phyloP scores from a whole-genome alignment of 2,113 vertebrate genomes.

The Hipposideros armiger region DNA sequence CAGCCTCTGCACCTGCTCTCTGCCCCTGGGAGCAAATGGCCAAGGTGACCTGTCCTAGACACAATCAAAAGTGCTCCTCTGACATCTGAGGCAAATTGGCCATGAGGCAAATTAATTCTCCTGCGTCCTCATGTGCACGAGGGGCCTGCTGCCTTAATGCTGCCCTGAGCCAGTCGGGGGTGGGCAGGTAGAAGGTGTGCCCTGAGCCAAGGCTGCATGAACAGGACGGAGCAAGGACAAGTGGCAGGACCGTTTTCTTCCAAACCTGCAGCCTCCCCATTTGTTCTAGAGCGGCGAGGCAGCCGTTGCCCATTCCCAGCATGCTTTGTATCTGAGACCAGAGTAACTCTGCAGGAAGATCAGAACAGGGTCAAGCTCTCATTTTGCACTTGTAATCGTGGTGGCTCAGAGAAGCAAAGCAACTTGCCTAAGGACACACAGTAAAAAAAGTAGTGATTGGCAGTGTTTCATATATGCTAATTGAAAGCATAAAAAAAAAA shows the following conservation, averaged over 20 bases:
- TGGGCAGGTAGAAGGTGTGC: accelerated
- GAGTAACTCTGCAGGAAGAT: background rate
- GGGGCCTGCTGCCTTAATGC: too few relatives aligned
- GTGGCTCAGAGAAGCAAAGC: background rate
- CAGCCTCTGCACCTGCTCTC: background rate
- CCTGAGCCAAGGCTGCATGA: background rate
- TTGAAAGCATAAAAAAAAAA: background rate
- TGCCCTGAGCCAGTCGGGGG: background rate
- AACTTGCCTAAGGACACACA: background rate
- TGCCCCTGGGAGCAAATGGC: background rate
- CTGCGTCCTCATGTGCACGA: accelerated
- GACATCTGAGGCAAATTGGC: background rate
- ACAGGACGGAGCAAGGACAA: background rate
- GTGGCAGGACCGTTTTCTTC: background rate
- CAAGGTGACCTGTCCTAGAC: background rate
- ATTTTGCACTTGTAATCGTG: background rate
- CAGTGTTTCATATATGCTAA: background rate
- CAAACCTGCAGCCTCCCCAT: background rate
- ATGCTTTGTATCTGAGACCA: background rate
- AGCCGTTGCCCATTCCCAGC: background rate
- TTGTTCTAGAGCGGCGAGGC: background rate
- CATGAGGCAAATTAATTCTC: accelerated
- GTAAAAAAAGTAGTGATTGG: background rate
- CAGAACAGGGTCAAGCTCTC: background rate
- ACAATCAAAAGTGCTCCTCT: background rate